Evolutionary conservation across 1,140 invertebrate species (phyloP), one percentile per base, ranked within the genome.

Genomic region (Drosophila yakuba): DNA sequence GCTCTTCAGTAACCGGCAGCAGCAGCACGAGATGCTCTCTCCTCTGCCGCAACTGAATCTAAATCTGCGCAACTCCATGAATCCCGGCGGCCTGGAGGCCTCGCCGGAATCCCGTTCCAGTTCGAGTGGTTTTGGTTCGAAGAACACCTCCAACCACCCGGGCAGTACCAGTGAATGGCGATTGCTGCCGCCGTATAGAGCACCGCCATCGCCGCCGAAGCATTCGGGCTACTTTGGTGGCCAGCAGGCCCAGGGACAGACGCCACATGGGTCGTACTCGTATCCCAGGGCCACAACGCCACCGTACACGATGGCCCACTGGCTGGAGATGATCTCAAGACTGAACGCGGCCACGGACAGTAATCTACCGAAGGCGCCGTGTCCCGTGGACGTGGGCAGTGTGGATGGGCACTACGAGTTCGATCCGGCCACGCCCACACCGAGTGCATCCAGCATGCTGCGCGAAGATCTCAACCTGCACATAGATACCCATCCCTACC

Each of bases 401-500:
- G 97, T 98, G 43, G 98, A 98, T 92, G 97, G 97, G 48, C 98
- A 98, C 92, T 99, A 98, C 93, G 98, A 98, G 93, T 98, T 98
- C 93, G 96, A 96, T 20, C 96, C 96, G 10, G 96, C 96, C n/a
- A 95, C 95, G 28, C 95, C 95, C 2, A 95, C 95, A 15, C 94
- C 94, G 0, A 95, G 95, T 3, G 94, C 94, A 38, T 93, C 94
- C 2, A 95, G 94, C 38, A 92, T 94, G 43, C 92, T 95, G n/a
- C 79, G 91, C 52, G 91, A 92, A 68, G 91, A 92, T 88, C 85
- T 92, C 79, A 91, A 91, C 23, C 67, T 92, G 44, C 81, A 92
- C 55, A 86, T 92, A 52, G 91, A 92, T 14, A 92, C 88, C 25
- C 72, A 67, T 7, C 81, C 72, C 4, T 62, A 45, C 17, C 71